These are phyloP conservation scores for Columba janthina DNA, from an alignment of 2,113 vertebrate genomes.

Conservation along the genomic window DNA sequence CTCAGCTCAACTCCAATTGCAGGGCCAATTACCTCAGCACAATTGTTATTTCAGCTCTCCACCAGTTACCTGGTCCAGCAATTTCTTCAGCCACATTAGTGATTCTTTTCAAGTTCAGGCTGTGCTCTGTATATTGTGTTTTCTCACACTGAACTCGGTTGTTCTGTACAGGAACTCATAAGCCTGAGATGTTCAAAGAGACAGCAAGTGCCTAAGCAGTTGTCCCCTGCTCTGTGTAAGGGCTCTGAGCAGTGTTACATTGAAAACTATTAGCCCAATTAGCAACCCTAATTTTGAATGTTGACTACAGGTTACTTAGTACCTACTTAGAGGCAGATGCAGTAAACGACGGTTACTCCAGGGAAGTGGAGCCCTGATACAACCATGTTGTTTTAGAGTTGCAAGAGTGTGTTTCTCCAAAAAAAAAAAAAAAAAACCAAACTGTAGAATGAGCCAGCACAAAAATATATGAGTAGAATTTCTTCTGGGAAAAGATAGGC, in stretches of 20 bases:
- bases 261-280: neutral
- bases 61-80: neutral
- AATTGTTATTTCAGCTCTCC: constrained; percentile 30
- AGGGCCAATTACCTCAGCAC: constrained; percentile 27
- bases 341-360: neutral
- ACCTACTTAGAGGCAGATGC: neutral
- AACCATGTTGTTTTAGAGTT: neutral
- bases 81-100: constrained; percentile 37
- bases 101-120: neutral
- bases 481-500: neutral
- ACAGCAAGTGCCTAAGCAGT: neutral
- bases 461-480: neutral
- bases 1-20: constrained; percentile 2
- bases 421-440: neutral
- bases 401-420: neutral
- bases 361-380: neutral
- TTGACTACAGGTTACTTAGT: neutral
- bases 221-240: neutral
- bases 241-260: neutral
- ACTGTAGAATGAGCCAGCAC: neutral
- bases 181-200: neutral
- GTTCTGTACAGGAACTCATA: neutral
- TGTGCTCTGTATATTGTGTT: neutral
- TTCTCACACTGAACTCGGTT: neutral
- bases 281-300: neutral